These are phyloP conservation scores for Gobio occitaniae DNA, from an alignment of 2,797 vertebrate genomes.

Conservation along the genomic window DNA sequence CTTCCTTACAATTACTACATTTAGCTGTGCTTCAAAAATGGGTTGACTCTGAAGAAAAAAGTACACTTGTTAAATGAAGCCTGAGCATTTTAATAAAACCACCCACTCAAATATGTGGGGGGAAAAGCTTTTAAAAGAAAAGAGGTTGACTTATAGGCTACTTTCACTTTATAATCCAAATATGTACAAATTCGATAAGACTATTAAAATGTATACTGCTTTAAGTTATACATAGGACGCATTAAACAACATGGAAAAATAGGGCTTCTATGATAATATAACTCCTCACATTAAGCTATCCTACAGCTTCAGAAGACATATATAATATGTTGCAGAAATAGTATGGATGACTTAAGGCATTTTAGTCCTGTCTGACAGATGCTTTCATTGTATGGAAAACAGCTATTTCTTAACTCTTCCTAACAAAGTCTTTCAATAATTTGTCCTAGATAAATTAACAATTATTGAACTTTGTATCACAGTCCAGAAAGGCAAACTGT, in stretches of 20 bases:
- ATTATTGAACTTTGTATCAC: conserved; percentile 16
- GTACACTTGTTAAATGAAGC: conserved; percentile 7
- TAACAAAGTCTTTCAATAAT: neutral
- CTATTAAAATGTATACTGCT: neutral
- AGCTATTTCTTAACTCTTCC: conserved; percentile 2
- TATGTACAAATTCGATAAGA: neutral
- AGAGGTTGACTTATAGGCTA: neutral
- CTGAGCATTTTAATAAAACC: neutral
- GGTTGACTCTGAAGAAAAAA: conserved; percentile 1
- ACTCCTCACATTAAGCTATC: neutral
- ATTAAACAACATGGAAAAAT: neutral
- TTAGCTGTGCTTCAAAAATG: neutral
- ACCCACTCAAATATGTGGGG: neutral
- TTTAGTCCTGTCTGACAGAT: conserved; percentile 6
- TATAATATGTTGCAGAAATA: neutral
- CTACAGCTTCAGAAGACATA: neutral
- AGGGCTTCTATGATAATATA: neutral
- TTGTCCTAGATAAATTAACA: neutral
- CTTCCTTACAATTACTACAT: conserved; percentile 20
- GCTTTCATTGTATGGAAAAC: conserved; percentile 9
- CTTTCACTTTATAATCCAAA: conserved; percentile 7
- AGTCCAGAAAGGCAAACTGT: conserved; percentile 34
- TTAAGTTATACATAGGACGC: neutral
- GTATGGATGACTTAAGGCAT: neutral
- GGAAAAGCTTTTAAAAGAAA: conserved; percentile 1